These are phyloP conservation scores for Heliocidaris tuberculata DNA, from an alignment of 35 echinoderm and acorn worm species.

Conservation along the genomic window DNA sequence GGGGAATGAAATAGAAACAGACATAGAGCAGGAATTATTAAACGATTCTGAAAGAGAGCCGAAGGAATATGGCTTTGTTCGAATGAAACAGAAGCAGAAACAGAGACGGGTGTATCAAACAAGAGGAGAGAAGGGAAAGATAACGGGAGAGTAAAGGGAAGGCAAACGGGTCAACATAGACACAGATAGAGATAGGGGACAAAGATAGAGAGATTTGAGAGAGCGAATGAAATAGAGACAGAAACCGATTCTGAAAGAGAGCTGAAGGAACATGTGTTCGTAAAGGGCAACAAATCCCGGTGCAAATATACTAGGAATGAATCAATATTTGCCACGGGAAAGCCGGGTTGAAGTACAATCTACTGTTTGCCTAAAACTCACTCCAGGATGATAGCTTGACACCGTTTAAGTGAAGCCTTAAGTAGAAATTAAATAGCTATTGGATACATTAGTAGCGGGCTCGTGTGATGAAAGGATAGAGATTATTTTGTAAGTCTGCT, in stretches of 20 bases:
- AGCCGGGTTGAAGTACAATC: constrained; percentile 46
- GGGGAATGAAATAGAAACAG: no score
- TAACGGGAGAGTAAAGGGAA: no score
- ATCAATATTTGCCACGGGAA: constrained; percentile 39
- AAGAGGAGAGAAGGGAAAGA: no score
- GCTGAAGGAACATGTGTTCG: background rate
- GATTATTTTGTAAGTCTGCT: background rate
- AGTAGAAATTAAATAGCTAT: background rate
- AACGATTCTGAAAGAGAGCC: background rate
- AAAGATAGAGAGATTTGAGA: no score
- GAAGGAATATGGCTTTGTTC: background rate
- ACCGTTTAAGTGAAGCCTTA: background rate
- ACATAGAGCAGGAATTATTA: no score
- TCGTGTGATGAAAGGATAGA: background rate
- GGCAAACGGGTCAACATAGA: no score
- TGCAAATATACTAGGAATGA: background rate
- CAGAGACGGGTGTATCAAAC: no score
- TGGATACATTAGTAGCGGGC: background rate
- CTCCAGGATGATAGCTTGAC: background rate
- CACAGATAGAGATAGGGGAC: no score
- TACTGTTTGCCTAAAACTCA: constrained; percentile 21
- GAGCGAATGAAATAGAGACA: no score
- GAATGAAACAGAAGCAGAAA: no score
- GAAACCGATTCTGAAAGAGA: background rate
- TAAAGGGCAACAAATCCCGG: background rate